Conservation (phyloP, 2,888 invertebrate genomes). For the Eupithecia subumbrata region DNA sequence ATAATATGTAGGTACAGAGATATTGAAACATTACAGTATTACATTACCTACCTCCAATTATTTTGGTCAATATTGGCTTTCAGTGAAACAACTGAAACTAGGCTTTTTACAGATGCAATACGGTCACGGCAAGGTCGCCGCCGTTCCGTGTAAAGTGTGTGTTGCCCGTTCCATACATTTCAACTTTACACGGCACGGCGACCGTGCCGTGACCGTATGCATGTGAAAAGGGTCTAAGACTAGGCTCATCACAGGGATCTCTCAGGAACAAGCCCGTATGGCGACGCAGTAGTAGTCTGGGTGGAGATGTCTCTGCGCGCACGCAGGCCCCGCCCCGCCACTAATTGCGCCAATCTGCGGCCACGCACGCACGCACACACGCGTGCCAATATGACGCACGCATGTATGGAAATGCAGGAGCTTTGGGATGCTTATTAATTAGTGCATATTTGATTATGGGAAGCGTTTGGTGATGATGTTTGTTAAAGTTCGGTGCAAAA, state of each 20-base stretch:
- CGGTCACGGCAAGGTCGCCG: too few relatives aligned
- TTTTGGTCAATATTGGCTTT: background rate
- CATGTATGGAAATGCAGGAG: constrained; percentile 52
- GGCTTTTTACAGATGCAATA: too few relatives aligned
- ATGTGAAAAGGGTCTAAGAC: background rate
- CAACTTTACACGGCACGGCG: too few relatives aligned
- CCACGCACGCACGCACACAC: constrained; percentile 69
- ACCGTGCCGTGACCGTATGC: too few relatives aligned
- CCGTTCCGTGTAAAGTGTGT: too few relatives aligned
- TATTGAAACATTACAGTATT: background rate
- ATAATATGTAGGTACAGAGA: background rate
- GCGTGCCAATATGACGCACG: constrained; percentile 56
- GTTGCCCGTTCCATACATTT: too few relatives aligned
- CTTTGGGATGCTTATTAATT: constrained; percentile 41
- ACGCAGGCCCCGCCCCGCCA: constrained; percentile 76
- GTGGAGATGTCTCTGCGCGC: constrained; percentile 77
- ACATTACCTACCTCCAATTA: background rate
- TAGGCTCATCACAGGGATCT: constrained; percentile 9
- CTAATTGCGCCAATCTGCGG: constrained; percentile 83
- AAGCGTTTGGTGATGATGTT: constrained; percentile 19
- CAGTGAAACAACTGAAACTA: background rate
- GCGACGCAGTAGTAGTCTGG: constrained; percentile 54
- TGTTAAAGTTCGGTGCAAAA: background rate
- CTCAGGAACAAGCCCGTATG: constrained; percentile 17
- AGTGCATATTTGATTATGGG: constrained; percentile 42